Evolutionary conservation across 2,888 invertebrate genomes (phyloP), one percentile per base, ranked within the genome.

Genomic region (Cecidostiba fungosa): DNA sequence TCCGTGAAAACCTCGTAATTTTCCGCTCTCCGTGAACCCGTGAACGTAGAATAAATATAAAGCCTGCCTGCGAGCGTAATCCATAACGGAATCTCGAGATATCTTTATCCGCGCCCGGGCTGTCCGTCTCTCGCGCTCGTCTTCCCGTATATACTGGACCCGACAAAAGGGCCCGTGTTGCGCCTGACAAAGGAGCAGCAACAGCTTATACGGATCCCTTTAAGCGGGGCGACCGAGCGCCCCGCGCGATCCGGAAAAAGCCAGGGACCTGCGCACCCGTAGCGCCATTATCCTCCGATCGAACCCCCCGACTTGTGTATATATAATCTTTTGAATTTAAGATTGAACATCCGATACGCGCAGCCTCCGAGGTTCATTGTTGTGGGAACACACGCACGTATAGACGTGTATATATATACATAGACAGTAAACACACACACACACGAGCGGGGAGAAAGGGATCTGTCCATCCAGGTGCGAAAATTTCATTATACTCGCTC

Each of bases 101-200:
- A 78, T 82, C 73, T 82, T 39, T 74, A 78, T 82, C 32, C 59
- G 74, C n/a, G 23, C 5, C 23, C 4, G 1, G 36, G 39, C 39
- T 23, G 39, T n/a, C n/a, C n/a, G 12, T 36, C 54, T 16, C 16
- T 43, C 29, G 36, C 12, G 29, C 72, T 26, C 3, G 1, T 59
- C 74, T 6, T 1, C 43, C n/a, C n/a, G n/a, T n/a, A n/a, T n/a
- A n/a, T n/a, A n/a, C n/a, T n/a, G n/a, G 19, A n/a, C 23, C 3
- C 39, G 36, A 76, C 79, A 76, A 84, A 62, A 78, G 36, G 62
- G 19, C 43, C 50, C 66, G 29, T 29, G 23, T 29, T 39, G 59
- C 26, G 43, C 73, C 62, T 36, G 83, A 83, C 85, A 83, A 83
- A 83, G 70, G 79, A 82, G 85, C 78, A 73, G 59, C 72, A 32